These are phyloP conservation scores for Phataginus tetradactyla DNA, from an alignment of 2,797 vertebrate genomes.

Conservation along the genomic window DNA sequence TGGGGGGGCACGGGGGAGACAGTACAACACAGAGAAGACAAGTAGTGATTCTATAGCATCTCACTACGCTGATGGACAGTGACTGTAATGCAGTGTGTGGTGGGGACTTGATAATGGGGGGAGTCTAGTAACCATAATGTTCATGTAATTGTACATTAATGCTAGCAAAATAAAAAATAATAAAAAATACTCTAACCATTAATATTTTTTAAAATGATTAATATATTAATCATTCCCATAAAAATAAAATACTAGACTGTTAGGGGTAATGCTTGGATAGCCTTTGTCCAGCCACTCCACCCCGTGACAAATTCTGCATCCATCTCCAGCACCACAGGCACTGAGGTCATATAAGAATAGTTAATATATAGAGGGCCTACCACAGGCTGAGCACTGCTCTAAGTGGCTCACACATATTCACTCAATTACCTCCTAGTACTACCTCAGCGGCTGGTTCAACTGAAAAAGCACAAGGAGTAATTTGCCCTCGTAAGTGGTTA, in stretches of 20 bases:
- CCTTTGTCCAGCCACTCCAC: neutral
- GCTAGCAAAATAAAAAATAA: too few relatives aligned
- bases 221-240: neutral
- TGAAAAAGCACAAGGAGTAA: neutral
- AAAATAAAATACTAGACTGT: constrained; percentile 30
- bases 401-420: neutral
- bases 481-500: neutral
- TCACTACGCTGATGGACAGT: too few relatives aligned
- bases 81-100: too few relatives aligned
- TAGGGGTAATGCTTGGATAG: neutral
- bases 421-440: neutral
- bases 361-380: neutral
- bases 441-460: neutral
- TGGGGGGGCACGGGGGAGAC: too few relatives aligned
- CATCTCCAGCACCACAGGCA: neutral
- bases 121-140: too few relatives aligned
- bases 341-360: neutral
- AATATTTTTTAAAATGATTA: neutral
- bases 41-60: too few relatives aligned
- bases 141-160: too few relatives aligned
- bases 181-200: too few relatives aligned
- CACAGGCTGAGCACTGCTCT: neutral
- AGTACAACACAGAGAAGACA: too few relatives aligned
- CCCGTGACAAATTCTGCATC: neutral
- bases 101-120: too few relatives aligned